phyloP scores from a whole-genome alignment of 1,140 invertebrate species.

The Matsumurasca onukii region DNA sequence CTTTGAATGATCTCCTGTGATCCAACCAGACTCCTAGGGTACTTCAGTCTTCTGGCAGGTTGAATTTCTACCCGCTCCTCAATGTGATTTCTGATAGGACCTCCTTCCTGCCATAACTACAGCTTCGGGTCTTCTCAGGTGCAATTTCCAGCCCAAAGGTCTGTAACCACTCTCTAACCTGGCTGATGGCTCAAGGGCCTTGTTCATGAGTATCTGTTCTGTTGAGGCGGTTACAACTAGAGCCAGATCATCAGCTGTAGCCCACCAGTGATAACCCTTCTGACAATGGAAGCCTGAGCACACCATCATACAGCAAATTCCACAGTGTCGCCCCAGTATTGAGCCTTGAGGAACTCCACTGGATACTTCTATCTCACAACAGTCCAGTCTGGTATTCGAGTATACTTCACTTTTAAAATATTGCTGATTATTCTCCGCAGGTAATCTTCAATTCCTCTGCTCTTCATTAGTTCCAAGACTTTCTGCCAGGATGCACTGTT shows the following conservation, averaged over 20 bases:
- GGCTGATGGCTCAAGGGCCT: neutral
- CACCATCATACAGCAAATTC: neutral
- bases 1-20: neutral
- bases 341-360: neutral
- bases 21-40: constrained; percentile 5
- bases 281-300: neutral
- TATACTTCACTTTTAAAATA: neutral
- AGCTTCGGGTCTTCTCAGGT: constrained; percentile 1
- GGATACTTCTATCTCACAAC: neutral
- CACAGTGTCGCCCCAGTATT: neutral
- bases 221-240: neutral
- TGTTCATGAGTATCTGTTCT: neutral
- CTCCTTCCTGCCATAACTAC: constrained; percentile 7
- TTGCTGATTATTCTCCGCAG: neutral
- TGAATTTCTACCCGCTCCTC: neutral
- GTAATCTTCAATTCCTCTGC: neutral
- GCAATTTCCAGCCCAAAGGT: neutral
- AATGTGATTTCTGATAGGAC: neutral
- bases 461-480: neutral
- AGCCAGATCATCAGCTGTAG: neutral
- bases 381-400: neutral
- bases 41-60: neutral
- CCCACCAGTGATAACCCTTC: neutral
- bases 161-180: neutral
- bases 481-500: neutral